These are phyloP conservation scores for Spea bombifrons DNA, from an alignment of 2,113 vertebrate species.

Conservation along the genomic window DNA sequence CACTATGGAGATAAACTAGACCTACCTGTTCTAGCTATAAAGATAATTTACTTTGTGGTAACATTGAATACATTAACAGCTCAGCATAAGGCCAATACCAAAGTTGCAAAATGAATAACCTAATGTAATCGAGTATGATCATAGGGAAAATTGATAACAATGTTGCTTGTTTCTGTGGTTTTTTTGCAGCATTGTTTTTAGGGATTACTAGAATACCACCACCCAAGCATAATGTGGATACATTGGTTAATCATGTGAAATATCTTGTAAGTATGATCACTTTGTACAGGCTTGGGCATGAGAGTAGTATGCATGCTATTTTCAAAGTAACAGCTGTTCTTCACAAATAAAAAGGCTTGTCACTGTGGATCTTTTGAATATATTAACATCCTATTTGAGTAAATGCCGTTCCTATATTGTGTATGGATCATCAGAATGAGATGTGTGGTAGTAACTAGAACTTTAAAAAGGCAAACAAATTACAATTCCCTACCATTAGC, in stretches of 20 bases:
- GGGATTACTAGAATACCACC: not conserved
- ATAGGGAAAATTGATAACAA: too few species aligned
- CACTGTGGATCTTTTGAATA: not conserved
- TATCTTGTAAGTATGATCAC: slow-evolving; percentile 1
- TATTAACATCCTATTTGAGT: not conserved
- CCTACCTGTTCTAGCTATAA: too few species aligned
- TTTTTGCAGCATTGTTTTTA: too few species aligned
- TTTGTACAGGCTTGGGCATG: not conserved
- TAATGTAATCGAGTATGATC: too few species aligned
- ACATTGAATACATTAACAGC: too few species aligned
- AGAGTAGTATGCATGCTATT: too few species aligned
- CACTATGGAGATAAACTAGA: too few species aligned
- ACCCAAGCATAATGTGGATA: not conserved
- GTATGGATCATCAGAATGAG: not conserved
- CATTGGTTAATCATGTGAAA: not conserved
- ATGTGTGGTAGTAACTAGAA: not conserved
- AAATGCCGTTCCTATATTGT: not conserved
- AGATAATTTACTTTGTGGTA: too few species aligned
- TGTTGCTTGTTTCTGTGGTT: too few species aligned
- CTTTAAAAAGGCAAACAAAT: not conserved
- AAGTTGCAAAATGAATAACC: too few species aligned
- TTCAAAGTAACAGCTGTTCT: too few species aligned
- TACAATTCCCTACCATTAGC: not conserved
- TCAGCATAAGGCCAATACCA: too few species aligned
- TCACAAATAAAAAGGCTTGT: not conserved